Evolutionary conservation across 2,888 invertebrate genomes (phyloP).

Genomic region (Parasteatoda lunata): DNA sequence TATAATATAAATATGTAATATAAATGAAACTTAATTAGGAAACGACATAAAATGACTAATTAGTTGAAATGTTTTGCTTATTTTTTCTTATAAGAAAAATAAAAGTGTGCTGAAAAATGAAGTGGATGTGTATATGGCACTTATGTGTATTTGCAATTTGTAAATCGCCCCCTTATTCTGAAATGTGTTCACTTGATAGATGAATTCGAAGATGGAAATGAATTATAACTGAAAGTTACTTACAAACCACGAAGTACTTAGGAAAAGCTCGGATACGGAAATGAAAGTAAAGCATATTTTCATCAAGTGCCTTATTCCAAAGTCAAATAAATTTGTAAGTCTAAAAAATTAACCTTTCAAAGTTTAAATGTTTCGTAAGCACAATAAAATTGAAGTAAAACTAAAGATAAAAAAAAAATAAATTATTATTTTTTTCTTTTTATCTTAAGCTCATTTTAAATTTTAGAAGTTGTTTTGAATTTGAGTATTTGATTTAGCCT

Average conservation of each 20-base stretch:
- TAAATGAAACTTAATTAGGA: too few species aligned
- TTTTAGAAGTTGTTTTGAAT: too few species aligned
- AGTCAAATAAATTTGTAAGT: conserved; percentile 44
- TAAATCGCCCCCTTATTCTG: conserved; percentile 8
- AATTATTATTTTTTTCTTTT: too few species aligned
- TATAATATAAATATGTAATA: too few species aligned
- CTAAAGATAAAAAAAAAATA: not conserved
- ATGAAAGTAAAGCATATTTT: conserved; percentile 31
- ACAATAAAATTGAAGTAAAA: conserved; percentile 21
- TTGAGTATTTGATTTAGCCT: too few species aligned
- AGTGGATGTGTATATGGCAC: too few species aligned
- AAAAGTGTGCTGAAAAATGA: too few species aligned
- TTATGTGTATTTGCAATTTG: conserved; percentile 1
- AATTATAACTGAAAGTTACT: conserved; percentile 30
- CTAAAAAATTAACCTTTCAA: conserved; percentile 25
- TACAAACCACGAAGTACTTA: conserved; percentile 5
- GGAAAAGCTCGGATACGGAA: conserved; percentile 1
- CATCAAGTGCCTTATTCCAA: conserved; percentile 27
- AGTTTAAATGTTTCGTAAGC: conserved; percentile 13
- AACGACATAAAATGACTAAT: too few species aligned
- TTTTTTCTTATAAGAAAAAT: too few species aligned
- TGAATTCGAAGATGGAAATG: conserved; percentile 34
- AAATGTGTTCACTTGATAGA: conserved; percentile 20
- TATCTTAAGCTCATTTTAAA: too few species aligned
- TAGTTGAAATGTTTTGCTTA: too few species aligned